Conservation (phyloP, 2,888 invertebrate genomes). For the Schizotus pectinicornis region DNA sequence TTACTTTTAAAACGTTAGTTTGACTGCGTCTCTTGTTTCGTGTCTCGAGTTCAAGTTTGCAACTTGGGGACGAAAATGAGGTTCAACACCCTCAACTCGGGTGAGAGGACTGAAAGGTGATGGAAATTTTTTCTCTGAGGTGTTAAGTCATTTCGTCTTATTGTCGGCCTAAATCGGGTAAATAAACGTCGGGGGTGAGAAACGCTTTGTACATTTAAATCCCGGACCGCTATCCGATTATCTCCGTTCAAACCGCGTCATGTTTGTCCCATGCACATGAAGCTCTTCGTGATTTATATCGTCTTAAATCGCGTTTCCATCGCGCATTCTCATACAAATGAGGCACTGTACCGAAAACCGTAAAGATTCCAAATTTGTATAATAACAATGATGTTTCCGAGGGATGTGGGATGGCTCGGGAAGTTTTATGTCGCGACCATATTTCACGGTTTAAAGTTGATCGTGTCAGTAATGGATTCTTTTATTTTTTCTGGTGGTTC, state of each 20-base stretch:
- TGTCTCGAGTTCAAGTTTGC: neutral
- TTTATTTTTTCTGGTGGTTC: conserved; percentile 30
- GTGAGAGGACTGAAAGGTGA: too few relatives aligned
- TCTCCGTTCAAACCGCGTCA: conserved; percentile 11
- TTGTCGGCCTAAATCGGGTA: too few relatives aligned
- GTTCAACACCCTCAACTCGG: too few relatives aligned
- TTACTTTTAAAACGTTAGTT: conserved; percentile 9
- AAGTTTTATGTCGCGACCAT: conserved; percentile 38
- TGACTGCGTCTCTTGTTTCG: conserved; percentile 5
- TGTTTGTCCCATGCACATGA: conserved; percentile 31
- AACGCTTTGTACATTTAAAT: too few relatives aligned
- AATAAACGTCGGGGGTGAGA: too few relatives aligned
- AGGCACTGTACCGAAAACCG: conserved; percentile 33
- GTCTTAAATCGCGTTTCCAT: conserved; percentile 36
- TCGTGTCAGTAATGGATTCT: conserved; percentile 36
- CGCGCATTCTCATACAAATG: conserved; percentile 42
- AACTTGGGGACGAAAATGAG: too few relatives aligned
- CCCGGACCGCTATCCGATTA: too few relatives aligned
- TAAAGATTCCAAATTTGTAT: conserved; percentile 41
- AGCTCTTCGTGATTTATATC: conserved; percentile 37
- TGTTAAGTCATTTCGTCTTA: too few relatives aligned
- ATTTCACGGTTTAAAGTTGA: conserved; percentile 41
- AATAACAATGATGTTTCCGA: conserved; percentile 30
- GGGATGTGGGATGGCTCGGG: conserved; percentile 24
- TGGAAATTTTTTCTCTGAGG: too few relatives aligned